Evolutionary conservation across 37 sponge, comb jelly and placozoan genomes (phyloP), one percentile per base, ranked within the genome.

Genomic region (Spongilla lacustris): DNA sequence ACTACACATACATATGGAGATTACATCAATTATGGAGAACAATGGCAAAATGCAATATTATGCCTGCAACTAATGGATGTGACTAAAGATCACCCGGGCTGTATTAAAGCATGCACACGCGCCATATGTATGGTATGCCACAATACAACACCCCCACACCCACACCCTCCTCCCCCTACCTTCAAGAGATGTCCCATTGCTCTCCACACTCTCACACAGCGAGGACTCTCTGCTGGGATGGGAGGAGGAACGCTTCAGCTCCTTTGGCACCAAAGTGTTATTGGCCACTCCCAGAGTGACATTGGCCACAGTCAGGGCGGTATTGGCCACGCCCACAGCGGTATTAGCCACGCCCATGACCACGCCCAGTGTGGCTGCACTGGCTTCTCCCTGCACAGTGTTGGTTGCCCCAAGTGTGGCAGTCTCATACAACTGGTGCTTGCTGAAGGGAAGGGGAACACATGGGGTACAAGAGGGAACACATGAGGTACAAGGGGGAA

Each of bases 371-470:
- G 58, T 58, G 58, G 58, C 58, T 17, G 19, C 58, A 58, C 24
- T 13, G 12, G 58, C 48, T 46, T 24, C 36, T 23, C 38, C 78
- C 58, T 77, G 36, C n/a, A 27, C n/a, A 24, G 48, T n/a, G 48
- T 77, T 66, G 13, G 27, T 6, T 19, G 88, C 67, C 25, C 77
- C 82, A 50, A 93, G 67, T 17, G 89, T 82, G 24, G 93, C 89
- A 72, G 24, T 68, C 69, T 93, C 93, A 74, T 85, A 93, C 23
- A 89, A 74, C 78, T 93, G 93, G 76, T 93, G 93, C 68, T 93
- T 93, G 21, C 93, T 93, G 77, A 32, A 80, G 36, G 32, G 4
- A n/a, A 69, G 23, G 36, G 23, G 36, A 24, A 71, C 8, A 28
- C 25, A 32, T 26, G 36, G 27, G 14, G 19, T 73, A 73, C 10